Base-by-base conservation (phyloP, 2,888 invertebrate species). In the Hirtodrosophila trivittata region DNA sequence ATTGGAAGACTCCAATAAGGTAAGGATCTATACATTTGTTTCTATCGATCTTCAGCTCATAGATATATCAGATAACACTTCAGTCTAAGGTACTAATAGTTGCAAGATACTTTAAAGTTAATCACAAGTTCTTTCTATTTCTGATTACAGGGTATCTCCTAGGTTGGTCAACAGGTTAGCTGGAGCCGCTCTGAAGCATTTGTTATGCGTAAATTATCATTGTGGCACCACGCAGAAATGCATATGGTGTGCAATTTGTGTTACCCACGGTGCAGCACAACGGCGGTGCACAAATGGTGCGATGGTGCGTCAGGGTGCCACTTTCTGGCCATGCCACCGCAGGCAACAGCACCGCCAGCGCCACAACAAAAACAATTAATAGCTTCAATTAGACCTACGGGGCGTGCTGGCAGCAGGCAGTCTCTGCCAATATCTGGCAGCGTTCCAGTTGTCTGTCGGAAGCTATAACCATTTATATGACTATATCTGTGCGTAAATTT, bases 381-480 rank as follows among this genome's bases (percentile, higher is more conserved):
- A 84, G 81, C 82, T 64, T 73, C 85, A 84, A 83, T 83, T 86
- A 86, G 86, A 81, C 77, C 82, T 84, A 62, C 68, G 82, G 81
- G 77, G 77, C 80, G 60, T 63, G 67, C 73, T 57, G 43, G 12
- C 43, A 56, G 25, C 16, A 25, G 14, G 39, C 59, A 30, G 41
- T 35, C 46, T 45, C 12, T 30, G 47, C 21, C 30, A 32, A 28
- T 35, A 28, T 35, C 38, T 49, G 62, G 47, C 52, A 45, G 47
- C 63, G 64, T 72, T 68, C 64, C 80, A 82, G 75, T 78, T 81
- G 75, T 75, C 73, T 73, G 81, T 83, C 82, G 82, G 82, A 83
- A 83, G 86, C 82, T 84, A 77, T 86, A 86, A 69, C 68, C 70
- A 69, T 81, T 82, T 75, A 73, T 81, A 86, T 77, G 85, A 75